Conservation (phyloP, 2,113 vertebrate genomes). For the Mola mola region DNA sequence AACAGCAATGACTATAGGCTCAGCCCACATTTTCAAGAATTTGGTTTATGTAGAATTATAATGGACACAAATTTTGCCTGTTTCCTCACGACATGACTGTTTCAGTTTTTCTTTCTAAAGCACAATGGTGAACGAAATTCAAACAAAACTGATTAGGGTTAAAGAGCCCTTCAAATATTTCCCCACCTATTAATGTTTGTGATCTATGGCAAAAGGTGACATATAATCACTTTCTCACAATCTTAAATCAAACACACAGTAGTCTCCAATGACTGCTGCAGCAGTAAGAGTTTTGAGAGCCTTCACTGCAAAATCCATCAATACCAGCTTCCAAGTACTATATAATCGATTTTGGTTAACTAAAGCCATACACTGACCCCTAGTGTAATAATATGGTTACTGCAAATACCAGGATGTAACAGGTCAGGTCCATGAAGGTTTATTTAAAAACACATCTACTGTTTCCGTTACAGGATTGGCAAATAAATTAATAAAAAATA, state of each 20-base stretch:
- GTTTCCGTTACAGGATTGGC: background rate
- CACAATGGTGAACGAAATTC: no score
- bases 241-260: no score
- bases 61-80: background rate
- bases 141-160: no score
- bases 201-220: no score
- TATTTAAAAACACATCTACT: conserved; percentile 4
- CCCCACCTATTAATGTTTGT: no score
- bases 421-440: background rate
- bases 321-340: conserved; percentile 4
- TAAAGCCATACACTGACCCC: conserved; percentile 56
- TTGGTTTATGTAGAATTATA: background rate
- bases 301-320: conserved; percentile 32
- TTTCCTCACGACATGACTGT: background rate
- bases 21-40: background rate
- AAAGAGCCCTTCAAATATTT: no score
- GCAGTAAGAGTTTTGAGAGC: conserved; percentile 49
- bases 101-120: background rate
- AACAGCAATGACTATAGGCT: background rate
- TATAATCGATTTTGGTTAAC: background rate
- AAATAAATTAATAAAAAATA: background rate
- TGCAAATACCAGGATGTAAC: conserved; percentile 5
- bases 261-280: conserved; percentile 1
- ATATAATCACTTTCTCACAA: no score
- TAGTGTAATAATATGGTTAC: conserved; percentile 39